Evolutionary conservation across 2,888 invertebrate species (phyloP).

Genomic region (Mimumesa dahlbomi): DNA sequence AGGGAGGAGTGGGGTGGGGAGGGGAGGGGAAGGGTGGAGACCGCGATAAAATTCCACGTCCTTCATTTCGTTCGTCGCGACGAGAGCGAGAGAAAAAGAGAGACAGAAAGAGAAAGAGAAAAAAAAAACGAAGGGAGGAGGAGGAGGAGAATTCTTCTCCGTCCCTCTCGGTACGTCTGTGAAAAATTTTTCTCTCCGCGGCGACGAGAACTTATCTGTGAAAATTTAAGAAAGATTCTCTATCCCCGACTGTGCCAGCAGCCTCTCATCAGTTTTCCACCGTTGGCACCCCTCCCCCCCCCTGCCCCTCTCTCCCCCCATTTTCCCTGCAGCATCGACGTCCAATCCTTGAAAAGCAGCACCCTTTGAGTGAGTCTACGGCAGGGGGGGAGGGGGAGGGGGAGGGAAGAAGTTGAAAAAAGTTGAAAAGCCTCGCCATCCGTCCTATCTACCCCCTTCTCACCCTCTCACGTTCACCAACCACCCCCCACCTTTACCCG

Average conservation of each 20-base stretch:
- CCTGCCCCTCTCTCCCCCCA: conserved; percentile 15
- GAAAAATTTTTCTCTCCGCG: conserved; percentile 4
- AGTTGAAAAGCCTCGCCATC: conserved; percentile 18
- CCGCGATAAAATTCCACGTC: conserved; percentile 28
- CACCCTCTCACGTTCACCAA: conserved; percentile 1
- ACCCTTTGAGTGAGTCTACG: conserved; percentile 51
- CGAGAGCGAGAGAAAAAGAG: too few species aligned
- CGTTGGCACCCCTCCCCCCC: background rate
- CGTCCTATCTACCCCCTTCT: background rate
- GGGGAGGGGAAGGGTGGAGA: background rate
- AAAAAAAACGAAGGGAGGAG: too few species aligned
- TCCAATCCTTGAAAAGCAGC: conserved; percentile 43
- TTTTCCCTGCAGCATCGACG: conserved; percentile 11
- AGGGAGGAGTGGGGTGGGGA: background rate
- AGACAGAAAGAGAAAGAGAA: too few species aligned
- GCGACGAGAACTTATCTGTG: conserved; percentile 9
- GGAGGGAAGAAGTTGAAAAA: conserved; percentile 56
- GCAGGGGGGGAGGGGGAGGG: too few species aligned
- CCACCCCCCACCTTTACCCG: background rate
- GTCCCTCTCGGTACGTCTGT: background rate
- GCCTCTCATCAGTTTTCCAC: conserved; percentile 18
- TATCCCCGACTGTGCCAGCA: conserved; percentile 3
- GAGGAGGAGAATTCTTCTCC: too few species aligned
- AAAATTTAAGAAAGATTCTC: conserved; percentile 37
- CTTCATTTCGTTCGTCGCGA: background rate